Evolutionary conservation across 2,888 invertebrate genomes (phyloP), one percentile per base, ranked within the genome.

Genomic region (Lochmaea crataegi): DNA sequence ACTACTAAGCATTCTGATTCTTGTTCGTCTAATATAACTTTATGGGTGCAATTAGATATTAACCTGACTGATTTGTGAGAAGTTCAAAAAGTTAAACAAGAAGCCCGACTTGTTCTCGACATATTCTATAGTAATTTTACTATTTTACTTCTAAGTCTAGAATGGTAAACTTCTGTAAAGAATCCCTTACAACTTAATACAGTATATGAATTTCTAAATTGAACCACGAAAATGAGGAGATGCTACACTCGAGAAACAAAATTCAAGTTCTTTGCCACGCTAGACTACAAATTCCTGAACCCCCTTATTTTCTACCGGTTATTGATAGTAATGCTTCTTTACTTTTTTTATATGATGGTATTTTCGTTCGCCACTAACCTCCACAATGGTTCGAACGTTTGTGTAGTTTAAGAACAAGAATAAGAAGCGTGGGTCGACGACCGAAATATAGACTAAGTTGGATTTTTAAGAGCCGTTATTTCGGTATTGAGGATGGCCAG

Each of bases 381-480:
- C 72, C 58, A 72, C 68, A 68, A 72, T 45, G 38, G 14, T 45
- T 68, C 58, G 51, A 64, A 48, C 57, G 57, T 71, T 74, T 74
- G 67, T 71, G 67, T 71, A 68, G 71, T 51, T 16, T 38, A 38
- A 66, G 63, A 64, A 64, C 65, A 69, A 66, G 68, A 73, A 68
- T 60, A 70, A 61, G 74, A 38, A 69, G 22, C 42, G 60, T 74
- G 79, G 82, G 82, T 84, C 85, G 82, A 79, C 82, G 84, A 84
- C 85, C 84, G 84, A 85, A 85, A 85, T 84, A 80, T 85, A 81
- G 85, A 84, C 80, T 84, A 84, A 71, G 80, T 68, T 68, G 68
- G 61, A 84, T 84, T 84, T 83, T 82, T 80, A 81, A 82, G 78
- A 79, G 78, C 85, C 85, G 85, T 85, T 85, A 85, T 83, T 80